A percentile compares a stretch with the other conserved stretches of the same genome.
Evolutionary conservation across 2,113 vertebrate species (phyloP).

Genomic region (Pungitius pungitius): DNA sequence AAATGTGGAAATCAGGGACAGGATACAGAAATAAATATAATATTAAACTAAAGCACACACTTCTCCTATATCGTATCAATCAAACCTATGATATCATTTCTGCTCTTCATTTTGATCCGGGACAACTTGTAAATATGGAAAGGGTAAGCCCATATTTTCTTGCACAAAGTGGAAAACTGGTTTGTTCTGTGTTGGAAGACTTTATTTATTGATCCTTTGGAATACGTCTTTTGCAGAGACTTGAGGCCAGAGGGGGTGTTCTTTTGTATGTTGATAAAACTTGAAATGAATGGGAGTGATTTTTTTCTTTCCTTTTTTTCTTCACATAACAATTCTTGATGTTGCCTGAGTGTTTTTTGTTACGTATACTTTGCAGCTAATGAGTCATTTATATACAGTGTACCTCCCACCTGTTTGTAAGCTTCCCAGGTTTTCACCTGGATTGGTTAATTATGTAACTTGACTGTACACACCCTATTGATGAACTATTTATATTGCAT

Average conservation of each 20-base stretch:
- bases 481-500: constrained; percentile 79
- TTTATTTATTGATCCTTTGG: constrained; percentile 79
- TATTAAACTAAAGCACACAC: constrained; percentile 75
- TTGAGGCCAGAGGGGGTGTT: constrained; percentile 66
- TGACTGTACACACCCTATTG: constrained; percentile 77
- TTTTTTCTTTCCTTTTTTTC: constrained; percentile 64
- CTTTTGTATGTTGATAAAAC: constrained; percentile 71
- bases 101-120: constrained; percentile 54
- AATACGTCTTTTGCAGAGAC: constrained; percentile 76
- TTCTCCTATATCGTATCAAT: constrained; percentile 67
- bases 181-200: constrained; percentile 72
- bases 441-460: constrained; percentile 78
- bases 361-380: constrained; percentile 77
- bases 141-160: constrained; percentile 77
- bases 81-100: constrained; percentile 59
- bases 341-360: constrained; percentile 80
- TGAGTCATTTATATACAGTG: constrained; percentile 73
- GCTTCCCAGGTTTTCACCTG: constrained; percentile 77
- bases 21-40: constrained; percentile 64
- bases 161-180: constrained; percentile 76
- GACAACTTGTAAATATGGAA: constrained; percentile 74
- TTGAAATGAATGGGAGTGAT: constrained; percentile 65
- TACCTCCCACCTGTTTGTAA: constrained; percentile 78
- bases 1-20: constrained; percentile 77
- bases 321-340: constrained; percentile 71